Conservation (phyloP, 2,888 invertebrate genomes). For the Ganaspis brasiliensis region DNA sequence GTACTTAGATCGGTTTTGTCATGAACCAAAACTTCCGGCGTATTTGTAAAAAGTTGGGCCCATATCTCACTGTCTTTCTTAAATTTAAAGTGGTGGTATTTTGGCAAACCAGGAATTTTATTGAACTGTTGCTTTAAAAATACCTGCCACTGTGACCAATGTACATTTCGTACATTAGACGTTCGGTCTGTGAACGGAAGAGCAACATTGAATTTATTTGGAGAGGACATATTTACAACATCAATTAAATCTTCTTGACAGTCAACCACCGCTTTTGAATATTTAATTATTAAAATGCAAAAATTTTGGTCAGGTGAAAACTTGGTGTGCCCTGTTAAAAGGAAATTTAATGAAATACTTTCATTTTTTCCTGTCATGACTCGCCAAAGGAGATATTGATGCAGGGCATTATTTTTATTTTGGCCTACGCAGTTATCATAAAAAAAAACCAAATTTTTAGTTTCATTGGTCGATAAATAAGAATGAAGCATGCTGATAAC, state of each 20-base stretch:
- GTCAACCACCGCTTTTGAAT: background rate
- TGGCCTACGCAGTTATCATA: conserved; percentile 18
- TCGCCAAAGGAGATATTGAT: conserved; percentile 21
- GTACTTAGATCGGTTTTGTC: background rate
- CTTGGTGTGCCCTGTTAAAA: conserved; percentile 27
- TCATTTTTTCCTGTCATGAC: conserved; percentile 5
- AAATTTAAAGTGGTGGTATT: too few species aligned
- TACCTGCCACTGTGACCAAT: too few species aligned
- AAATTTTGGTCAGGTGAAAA: conserved; percentile 6
- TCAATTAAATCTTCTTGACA: conserved; percentile 11
- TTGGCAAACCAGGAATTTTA: too few species aligned
- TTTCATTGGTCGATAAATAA: too few species aligned
- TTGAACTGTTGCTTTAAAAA: too few species aligned
- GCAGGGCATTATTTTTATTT: conserved; percentile 34
- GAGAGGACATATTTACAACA: background rate
- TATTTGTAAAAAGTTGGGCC: too few species aligned
- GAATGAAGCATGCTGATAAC: too few species aligned
- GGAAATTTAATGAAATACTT: background rate
- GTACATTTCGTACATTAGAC: too few species aligned
- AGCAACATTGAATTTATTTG: background rate
- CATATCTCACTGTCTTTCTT: too few species aligned
- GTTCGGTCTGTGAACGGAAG: background rate
- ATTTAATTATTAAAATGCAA: background rate
- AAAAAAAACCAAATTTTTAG: background rate
- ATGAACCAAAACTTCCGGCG: conserved; percentile 7